phyloP scores from a whole-genome alignment of 1,140 invertebrate species.

The Apocrypta bakeri region DNA sequence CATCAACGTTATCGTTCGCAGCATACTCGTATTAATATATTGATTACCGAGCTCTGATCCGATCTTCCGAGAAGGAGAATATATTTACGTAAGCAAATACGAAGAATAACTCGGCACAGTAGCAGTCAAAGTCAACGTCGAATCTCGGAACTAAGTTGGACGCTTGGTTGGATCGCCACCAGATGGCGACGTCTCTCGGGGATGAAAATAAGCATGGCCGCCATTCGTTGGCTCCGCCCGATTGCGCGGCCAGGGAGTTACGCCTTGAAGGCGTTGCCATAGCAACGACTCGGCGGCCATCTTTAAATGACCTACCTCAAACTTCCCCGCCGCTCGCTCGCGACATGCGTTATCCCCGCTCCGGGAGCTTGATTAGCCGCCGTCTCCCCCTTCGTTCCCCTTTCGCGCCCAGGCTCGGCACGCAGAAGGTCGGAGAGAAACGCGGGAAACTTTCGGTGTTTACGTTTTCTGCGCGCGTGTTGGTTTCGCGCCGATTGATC shows the following conservation, averaged over 20 bases:
- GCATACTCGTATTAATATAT: too few relatives aligned
- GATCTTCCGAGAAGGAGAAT: too few relatives aligned
- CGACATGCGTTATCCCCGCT: not conserved
- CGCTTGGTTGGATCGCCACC: constrained; percentile 11
- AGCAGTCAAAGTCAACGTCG: not conserved
- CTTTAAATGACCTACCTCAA: constrained; percentile 69
- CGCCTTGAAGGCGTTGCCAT: constrained; percentile 62
- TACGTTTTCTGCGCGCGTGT: constrained; percentile 14
- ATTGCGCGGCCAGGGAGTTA: constrained; percentile 51
- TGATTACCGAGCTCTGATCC: too few relatives aligned
- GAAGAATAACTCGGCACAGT: not conserved
- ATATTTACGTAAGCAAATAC: too few relatives aligned
- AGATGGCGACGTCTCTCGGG: constrained; percentile 67
- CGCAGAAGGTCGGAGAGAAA: constrained; percentile 33
- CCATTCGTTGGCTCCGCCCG: constrained; percentile 58
- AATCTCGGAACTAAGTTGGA: not conserved
- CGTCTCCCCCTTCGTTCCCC: not conserved
- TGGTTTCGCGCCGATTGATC: constrained; percentile 26
- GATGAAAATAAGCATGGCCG: constrained; percentile 64
- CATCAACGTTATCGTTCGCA: too few relatives aligned
- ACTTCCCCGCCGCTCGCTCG: constrained; percentile 34
- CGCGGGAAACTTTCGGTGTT: constrained; percentile 31
- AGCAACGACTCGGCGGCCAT: constrained; percentile 66
- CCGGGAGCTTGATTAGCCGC: not conserved
- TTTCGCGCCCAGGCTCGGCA: too few relatives aligned